Evolutionary conservation across 2,888 invertebrate species (phyloP).

Genomic region (Calameuta idolon): DNA sequence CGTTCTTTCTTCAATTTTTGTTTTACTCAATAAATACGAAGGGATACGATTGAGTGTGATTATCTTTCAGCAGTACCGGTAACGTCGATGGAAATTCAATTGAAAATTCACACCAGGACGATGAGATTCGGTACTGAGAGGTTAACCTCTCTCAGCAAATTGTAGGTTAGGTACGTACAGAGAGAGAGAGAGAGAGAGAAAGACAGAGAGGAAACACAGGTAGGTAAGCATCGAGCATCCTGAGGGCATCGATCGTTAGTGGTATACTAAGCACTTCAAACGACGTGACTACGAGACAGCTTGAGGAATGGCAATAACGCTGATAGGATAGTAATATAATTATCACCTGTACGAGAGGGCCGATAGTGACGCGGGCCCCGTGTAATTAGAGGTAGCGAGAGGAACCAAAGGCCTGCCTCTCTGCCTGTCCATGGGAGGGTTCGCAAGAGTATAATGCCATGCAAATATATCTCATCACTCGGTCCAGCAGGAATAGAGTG

Average conservation of each 20-base stretch:
- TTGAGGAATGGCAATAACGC: conserved; percentile 62
- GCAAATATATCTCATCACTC: conserved; percentile 62
- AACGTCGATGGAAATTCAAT: background rate
- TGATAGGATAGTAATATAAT: conserved; percentile 64
- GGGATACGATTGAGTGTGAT: background rate
- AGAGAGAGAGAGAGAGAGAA: background rate
- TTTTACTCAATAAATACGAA: background rate
- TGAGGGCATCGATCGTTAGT: background rate
- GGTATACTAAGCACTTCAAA: conserved; percentile 48
- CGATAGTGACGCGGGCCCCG: conserved; percentile 54
- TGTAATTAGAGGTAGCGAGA: conserved; percentile 54
- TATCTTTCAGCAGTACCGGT: no score
- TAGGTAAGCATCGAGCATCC: background rate
- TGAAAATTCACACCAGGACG: background rate
- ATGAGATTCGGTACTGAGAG: background rate
- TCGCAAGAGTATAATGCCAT: conserved; percentile 57
- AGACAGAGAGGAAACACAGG: background rate
- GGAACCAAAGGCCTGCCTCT: conserved; percentile 20
- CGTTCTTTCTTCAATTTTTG: background rate
- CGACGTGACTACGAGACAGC: conserved; percentile 48
- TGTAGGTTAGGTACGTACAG: background rate
- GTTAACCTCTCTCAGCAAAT: background rate
- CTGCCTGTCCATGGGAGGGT: conserved; percentile 19
- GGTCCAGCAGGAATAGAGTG: conserved; percentile 57
- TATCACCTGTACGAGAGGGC: conserved; percentile 61